These are phyloP conservation scores for Entosphenus tridentatus DNA, from an alignment of 2,113 vertebrate genomes.

Conservation along the genomic window DNA sequence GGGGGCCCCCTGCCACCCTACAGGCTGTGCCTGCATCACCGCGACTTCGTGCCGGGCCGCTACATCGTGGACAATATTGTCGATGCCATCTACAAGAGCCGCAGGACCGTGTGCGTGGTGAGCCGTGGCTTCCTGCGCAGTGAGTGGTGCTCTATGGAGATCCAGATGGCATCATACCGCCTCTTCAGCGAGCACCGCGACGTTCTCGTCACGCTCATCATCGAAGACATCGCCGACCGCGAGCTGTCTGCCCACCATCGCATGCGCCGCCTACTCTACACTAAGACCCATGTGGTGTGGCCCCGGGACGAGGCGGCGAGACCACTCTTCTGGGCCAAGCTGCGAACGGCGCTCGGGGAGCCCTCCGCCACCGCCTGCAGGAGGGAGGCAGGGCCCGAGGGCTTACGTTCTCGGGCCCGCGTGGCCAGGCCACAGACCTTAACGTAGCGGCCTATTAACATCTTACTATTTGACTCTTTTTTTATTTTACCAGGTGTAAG, in stretches of 20 bases:
- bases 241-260: constrained; percentile 24
- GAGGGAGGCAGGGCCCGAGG: too few species aligned
- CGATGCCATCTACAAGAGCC: constrained; percentile 8
- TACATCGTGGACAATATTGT: constrained; percentile 9
- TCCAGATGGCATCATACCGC: constrained; percentile 9
- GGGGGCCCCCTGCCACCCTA: background rate
- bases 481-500: too few species aligned
- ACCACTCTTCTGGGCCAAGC: constrained; percentile 11
- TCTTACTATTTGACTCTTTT: too few species aligned
- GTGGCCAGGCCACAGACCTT: too few species aligned
- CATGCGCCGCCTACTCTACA: constrained; percentile 26
- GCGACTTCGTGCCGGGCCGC: constrained; percentile 8
- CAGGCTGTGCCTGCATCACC: constrained; percentile 7
- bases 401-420: too few species aligned
- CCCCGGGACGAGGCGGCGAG: constrained; percentile 11
- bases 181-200: constrained; percentile 10
- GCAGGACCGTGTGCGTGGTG: constrained; percentile 8
- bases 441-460: too few species aligned
- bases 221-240: constrained; percentile 19
- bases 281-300: constrained; percentile 26
- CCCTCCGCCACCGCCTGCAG: background rate
- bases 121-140: constrained; percentile 8
- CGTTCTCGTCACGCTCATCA: constrained; percentile 10
- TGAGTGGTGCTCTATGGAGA: constrained; percentile 10
- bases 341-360: constrained; percentile 13